Evolutionary conservation across 2,888 invertebrate genomes (phyloP), one percentile per base, ranked within the genome.

Genomic region (Ormyrus pomaceus): DNA sequence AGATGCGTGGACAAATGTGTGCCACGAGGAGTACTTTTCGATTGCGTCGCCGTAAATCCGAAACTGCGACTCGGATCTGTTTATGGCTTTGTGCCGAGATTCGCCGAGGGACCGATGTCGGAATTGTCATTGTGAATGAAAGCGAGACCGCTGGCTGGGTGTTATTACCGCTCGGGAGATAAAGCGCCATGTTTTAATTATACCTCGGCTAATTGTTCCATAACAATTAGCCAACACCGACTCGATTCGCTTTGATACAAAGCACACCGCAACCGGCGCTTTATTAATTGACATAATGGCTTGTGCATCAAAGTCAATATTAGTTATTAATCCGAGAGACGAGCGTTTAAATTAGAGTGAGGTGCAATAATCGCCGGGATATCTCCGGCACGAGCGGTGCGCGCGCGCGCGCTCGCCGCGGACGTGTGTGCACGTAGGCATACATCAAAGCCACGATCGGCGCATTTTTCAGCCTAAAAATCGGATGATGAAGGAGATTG

Each of bases 401-500:
- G 55, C 45, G 59, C 46, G 55, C 45, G 59, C 68, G 66, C 65
- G 58, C 10, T 10, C 11, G 62, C 61, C 34, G 34, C 75, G 71
- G 58, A 62, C 68, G 62, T 62, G 58, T 56, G 50, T 45, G 45
- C 46, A 69, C 59, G 61, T 59, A 51, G 11, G 13, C 34, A n/a
- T 10, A 9, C 68, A 72, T 64, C 64, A 65, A 58, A 65, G 75
- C 64, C 46, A 13, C 51, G 65, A 51, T 50, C 11, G 7, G 8
- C 13, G 56, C 6, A 79, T 81, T 81, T 81, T 81, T 81, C 71
- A 50, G 65, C 79, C 81, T 78, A 19, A 75, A 80, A 77, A 71
- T 56, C 75, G 48, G 64, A 75, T 76, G 81, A 81, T 81, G 71
- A 56, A 73, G 79, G 71, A 81, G 81, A 81, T 81, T 79, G 65